Conservation (phyloP, 2,797 vertebrate genomes). For the Cyprinella venusta region DNA sequence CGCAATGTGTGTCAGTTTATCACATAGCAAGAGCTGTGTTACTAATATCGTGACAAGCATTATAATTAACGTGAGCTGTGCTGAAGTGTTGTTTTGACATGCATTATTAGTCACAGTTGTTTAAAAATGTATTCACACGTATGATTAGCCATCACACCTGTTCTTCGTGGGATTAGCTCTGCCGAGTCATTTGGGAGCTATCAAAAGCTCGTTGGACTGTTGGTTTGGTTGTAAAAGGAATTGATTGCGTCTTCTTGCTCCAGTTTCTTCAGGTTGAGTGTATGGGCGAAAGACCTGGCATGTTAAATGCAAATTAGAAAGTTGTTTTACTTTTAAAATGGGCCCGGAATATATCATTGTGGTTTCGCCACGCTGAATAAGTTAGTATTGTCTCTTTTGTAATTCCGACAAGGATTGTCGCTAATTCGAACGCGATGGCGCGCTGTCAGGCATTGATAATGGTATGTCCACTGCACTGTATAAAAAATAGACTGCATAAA, state of each 20-base stretch:
- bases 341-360: neutral
- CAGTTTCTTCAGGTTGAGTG: neutral
- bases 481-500: too few relatives aligned
- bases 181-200: slow-evolving; percentile 14
- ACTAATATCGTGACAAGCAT: neutral
- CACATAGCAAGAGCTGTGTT: neutral
- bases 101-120: slow-evolving; percentile 14
- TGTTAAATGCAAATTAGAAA: slow-evolving; percentile 2
- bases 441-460: too few relatives aligned
- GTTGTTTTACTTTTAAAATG: slow-evolving; percentile 10
- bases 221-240: slow-evolving; percentile 3
- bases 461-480: too few relatives aligned
- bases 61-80: neutral
- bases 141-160: neutral
- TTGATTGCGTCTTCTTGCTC: neutral
- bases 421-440: too few relatives aligned
- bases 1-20: neutral
- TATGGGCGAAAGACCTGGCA: neutral
- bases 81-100: slow-evolving; percentile 36
- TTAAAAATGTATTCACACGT: slow-evolving; percentile 19
- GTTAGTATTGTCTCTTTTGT: neutral
- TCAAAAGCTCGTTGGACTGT: neutral
- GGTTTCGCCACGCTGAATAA: neutral
- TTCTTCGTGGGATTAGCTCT: slow-evolving; percentile 6
- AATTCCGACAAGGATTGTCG: neutral